phyloP scores from a whole-genome alignment of 2,888 invertebrate genomes.

The Dyspetes luteomarginatus region DNA sequence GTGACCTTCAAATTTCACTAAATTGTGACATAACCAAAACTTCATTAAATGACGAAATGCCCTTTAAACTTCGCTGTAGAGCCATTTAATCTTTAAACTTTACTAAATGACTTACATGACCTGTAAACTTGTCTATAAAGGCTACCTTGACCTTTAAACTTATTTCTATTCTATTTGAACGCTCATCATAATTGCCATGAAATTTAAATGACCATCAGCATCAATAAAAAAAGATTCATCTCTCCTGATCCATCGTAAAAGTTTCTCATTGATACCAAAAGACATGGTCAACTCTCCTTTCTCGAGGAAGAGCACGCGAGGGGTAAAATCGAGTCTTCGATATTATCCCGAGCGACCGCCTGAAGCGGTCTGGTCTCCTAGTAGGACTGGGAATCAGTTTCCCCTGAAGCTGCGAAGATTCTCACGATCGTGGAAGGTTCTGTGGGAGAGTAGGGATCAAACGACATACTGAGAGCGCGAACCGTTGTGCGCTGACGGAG shows the following conservation, averaged over 20 bases:
- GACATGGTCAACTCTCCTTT: not conserved
- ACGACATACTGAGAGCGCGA: not conserved
- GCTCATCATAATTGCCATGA: too few species aligned
- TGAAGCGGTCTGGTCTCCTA: slow-evolving; percentile 76
- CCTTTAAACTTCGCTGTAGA: too few species aligned
- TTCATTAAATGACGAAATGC: too few species aligned
- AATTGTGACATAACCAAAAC: too few species aligned
- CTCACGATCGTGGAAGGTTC: slow-evolving; percentile 75
- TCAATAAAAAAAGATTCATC: not conserved
- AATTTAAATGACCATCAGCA: too few species aligned
- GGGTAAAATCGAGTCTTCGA: slow-evolving; percentile 57
- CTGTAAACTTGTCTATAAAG: too few species aligned
- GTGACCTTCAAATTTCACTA: too few species aligned
- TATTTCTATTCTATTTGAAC: too few species aligned
- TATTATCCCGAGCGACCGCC: slow-evolving; percentile 68
- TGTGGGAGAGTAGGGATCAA: slow-evolving; percentile 55
- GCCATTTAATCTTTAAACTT: too few species aligned
- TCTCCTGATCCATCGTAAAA: not conserved
- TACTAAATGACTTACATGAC: too few species aligned
- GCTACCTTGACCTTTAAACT: too few species aligned
- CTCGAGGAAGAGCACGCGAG: slow-evolving; percentile 48
- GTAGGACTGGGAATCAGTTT: slow-evolving; percentile 81
- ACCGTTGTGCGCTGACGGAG: not conserved
- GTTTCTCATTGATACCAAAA: not conserved
- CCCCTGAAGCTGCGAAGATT: slow-evolving; percentile 79